phyloP scores from a whole-genome alignment of 1,140 invertebrate genomes.

The Marisa cornuarietis region DNA sequence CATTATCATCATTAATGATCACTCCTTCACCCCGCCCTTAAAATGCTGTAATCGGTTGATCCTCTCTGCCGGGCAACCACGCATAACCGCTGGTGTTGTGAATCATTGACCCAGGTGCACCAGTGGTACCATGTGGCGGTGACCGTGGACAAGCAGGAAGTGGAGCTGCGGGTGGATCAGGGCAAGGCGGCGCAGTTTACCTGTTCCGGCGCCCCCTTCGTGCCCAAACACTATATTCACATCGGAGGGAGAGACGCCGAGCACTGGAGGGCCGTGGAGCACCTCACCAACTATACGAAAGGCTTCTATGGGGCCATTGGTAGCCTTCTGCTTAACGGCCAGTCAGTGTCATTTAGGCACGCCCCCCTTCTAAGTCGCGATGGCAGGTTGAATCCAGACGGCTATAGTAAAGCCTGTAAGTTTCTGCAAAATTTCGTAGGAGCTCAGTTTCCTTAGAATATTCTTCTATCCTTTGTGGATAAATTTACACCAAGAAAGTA shows the following conservation, averaged over 20 bases:
- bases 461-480: too few species aligned
- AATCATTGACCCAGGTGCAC: conserved; percentile 6
- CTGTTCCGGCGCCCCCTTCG: conserved; percentile 6
- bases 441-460: too few species aligned
- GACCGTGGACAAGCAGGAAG: conserved; percentile 5
- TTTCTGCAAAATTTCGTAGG: neutral
- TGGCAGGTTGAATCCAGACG: conserved; percentile 17
- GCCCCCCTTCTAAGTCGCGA: conserved; percentile 13
- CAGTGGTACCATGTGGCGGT: conserved; percentile 26
- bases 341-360: conserved; percentile 6
- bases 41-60: neutral
- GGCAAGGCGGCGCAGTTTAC: conserved; percentile 16
- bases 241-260: conserved; percentile 8
- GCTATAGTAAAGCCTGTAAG: conserved; percentile 24
- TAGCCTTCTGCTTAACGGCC: conserved; percentile 22
- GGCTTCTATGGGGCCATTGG: conserved; percentile 22
- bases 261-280: conserved; percentile 6
- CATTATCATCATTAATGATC: too few species aligned
- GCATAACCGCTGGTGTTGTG: neutral
- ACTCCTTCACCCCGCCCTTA: neutral
- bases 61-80: too few species aligned
- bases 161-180: conserved; percentile 22
- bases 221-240: conserved; percentile 13
- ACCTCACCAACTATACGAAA: conserved; percentile 5
- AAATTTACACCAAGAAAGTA: too few species aligned